Percentiles rank a stretch among this genome's conserved stretches.
Evolutionary conservation across 2,797 vertebrate genomes (phyloP).

Genomic region (Xyrichtys novacula): DNA sequence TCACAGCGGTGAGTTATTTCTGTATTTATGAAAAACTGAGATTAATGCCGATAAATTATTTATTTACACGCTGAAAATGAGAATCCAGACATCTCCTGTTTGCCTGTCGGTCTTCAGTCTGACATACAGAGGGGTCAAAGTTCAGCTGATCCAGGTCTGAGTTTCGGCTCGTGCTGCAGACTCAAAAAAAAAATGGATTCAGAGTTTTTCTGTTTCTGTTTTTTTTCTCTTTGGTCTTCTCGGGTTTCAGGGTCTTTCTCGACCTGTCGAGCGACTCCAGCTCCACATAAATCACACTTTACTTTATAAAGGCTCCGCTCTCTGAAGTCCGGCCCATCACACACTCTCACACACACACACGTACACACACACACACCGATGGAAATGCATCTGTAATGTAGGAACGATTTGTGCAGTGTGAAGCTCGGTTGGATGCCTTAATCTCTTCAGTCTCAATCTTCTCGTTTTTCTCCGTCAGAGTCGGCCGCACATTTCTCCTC

Average conservation of each 20-base stretch:
- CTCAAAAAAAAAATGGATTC: constrained; percentile 74
- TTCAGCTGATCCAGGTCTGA: constrained; percentile 51
- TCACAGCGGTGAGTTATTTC: too few species aligned
- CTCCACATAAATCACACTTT: constrained; percentile 89
- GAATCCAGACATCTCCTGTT: neutral
- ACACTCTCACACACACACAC: neutral
- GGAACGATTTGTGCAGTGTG: constrained; percentile 6
- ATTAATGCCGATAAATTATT: too few species aligned
- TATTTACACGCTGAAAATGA: too few species aligned
- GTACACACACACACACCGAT: neutral
- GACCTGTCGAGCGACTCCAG: constrained; percentile 79
- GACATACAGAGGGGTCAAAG: constrained; percentile 72
- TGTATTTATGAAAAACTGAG: too few species aligned
- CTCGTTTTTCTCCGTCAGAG: constrained; percentile 47
- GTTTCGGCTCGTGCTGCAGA: constrained; percentile 71
- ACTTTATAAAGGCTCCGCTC: constrained; percentile 80
- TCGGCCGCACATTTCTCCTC: constrained; percentile 23
- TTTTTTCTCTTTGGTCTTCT: constrained; percentile 71
- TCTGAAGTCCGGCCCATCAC: constrained; percentile 64
- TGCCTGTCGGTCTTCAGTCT: neutral
- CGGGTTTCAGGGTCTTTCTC: constrained; percentile 85
- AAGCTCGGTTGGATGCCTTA: constrained; percentile 15
- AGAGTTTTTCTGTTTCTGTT: constrained; percentile 47
- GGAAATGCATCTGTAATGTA: constrained; percentile 19
- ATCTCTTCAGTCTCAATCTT: constrained; percentile 39